Percentiles rank a stretch among this genome's conserved stretches.
These are phyloP conservation scores for Rhyacophila evoluta DNA, from an alignment of 2,888 invertebrate genomes.

Conservation along the genomic window DNA sequence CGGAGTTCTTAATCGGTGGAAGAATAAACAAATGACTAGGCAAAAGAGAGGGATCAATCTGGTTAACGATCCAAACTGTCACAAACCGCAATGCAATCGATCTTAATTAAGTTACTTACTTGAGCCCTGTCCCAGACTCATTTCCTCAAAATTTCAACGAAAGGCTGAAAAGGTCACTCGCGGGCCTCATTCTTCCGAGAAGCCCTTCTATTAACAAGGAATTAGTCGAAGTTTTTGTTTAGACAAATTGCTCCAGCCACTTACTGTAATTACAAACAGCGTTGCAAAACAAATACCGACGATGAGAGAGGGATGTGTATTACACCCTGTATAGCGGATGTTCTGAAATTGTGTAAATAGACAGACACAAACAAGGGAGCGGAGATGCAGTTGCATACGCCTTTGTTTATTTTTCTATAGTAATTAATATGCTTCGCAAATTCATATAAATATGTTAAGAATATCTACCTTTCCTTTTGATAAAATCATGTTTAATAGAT, in stretches of 20 bases:
- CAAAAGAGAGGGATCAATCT: conserved; percentile 4
- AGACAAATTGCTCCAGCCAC: conserved; percentile 52
- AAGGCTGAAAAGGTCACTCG: not conserved
- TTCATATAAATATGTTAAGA: no score
- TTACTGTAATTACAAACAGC: conserved; percentile 51
- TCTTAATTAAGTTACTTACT: conserved; percentile 23
- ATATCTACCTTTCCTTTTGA: no score
- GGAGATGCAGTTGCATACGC: not conserved
- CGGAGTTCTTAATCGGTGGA: not conserved
- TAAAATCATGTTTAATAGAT: no score
- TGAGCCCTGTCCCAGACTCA: not conserved
- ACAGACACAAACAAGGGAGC: not conserved
- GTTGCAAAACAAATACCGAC: conserved; percentile 36
- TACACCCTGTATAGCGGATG: not conserved
- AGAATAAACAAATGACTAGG: conserved; percentile 1
- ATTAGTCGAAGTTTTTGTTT: conserved; percentile 48
- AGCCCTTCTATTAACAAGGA: conserved; percentile 20
- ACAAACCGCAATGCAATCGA: conserved; percentile 15
- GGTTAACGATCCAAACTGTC: conserved; percentile 12
- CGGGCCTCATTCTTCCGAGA: not conserved
- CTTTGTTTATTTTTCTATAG: not conserved
- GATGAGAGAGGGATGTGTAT: not conserved
- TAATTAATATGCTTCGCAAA: not conserved
- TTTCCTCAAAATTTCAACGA: not conserved
- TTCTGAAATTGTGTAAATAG: conserved; percentile 8